These are phyloP conservation scores for Petromus typicus DNA, from an alignment of 2,113 vertebrate genomes.

Conservation along the genomic window DNA sequence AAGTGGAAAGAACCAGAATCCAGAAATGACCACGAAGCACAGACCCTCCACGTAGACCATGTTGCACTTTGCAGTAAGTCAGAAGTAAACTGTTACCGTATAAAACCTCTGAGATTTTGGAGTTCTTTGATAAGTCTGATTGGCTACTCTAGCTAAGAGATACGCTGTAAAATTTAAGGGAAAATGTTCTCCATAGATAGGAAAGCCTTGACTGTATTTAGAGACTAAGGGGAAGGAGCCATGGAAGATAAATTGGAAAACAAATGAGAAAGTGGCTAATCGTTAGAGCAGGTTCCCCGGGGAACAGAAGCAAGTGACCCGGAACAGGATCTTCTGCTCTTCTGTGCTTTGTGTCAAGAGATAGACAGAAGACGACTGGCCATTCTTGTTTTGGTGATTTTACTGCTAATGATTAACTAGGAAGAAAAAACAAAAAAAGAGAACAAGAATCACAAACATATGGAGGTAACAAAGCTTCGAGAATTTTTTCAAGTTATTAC, in stretches of 20 bases:
- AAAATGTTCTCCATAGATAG: not conserved
- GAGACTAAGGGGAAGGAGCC: not conserved
- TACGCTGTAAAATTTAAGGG: not conserved
- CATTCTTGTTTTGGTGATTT: conserved; percentile 64
- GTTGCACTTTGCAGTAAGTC: no score
- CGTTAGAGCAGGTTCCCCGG: conserved; percentile 31
- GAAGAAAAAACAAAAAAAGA: conserved; percentile 32
- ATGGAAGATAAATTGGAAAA: conserved; percentile 57
- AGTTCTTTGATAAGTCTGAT: not conserved
- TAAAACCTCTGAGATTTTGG: not conserved
- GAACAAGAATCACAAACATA: conserved; percentile 12
- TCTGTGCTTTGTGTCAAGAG: conserved; percentile 36
- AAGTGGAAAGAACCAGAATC: not conserved
- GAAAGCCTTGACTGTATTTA: not conserved
- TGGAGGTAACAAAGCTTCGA: conserved; percentile 26
- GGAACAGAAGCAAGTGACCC: conserved; percentile 56
- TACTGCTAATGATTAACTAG: conserved; percentile 67
- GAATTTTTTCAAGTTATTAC: not conserved
- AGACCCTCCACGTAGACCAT: not conserved
- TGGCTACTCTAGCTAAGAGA: not conserved
- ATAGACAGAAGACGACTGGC: conserved; percentile 55
- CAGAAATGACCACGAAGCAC: not conserved
- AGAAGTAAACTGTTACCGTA: not conserved
- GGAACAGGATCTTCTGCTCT: conserved; percentile 44
- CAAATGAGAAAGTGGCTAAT: conserved; percentile 48